A percentile compares a stretch with the other conserved stretches of the same genome.
Conservation (phyloP, 2,888 invertebrate species). For the Fabriciana adippe region DNA sequence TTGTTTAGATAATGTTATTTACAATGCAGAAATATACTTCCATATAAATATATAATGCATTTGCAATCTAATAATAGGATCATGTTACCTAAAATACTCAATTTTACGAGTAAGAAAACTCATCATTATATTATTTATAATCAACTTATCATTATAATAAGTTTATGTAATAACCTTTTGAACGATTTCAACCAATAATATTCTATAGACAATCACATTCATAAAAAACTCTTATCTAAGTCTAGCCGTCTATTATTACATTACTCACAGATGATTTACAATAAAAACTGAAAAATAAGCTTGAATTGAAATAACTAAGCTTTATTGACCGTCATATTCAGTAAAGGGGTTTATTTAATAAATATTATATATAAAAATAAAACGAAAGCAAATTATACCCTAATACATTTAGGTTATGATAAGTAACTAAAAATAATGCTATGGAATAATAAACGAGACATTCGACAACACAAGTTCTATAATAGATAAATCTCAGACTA, state of each 20-base stretch:
- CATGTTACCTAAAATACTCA: background rate
- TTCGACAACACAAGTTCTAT: slow-evolving; percentile 1
- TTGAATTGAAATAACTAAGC: background rate
- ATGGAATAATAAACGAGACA: background rate
- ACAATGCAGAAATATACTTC: background rate
- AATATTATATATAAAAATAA: background rate
- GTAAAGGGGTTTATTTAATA: background rate
- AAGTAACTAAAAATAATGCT: background rate
- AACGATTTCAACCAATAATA: slow-evolving; percentile 9
- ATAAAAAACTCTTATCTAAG: background rate
- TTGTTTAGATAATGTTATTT: too few relatives aligned
- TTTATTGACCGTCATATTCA: background rate
- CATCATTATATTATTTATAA: background rate
- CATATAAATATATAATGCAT: background rate
- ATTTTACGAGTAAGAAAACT: background rate
- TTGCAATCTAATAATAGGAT: background rate
- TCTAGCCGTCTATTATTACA: slow-evolving; percentile 5
- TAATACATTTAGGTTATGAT: background rate
- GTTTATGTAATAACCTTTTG: background rate
- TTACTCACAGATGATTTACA: background rate
- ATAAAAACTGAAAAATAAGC: background rate
- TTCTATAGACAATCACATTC: background rate
- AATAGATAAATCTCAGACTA: too few relatives aligned
- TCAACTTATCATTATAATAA: too few relatives aligned
- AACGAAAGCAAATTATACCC: background rate